Evolutionary conservation across 2,113 vertebrate genomes (phyloP).

Genomic region (Mugil cephalus): DNA sequence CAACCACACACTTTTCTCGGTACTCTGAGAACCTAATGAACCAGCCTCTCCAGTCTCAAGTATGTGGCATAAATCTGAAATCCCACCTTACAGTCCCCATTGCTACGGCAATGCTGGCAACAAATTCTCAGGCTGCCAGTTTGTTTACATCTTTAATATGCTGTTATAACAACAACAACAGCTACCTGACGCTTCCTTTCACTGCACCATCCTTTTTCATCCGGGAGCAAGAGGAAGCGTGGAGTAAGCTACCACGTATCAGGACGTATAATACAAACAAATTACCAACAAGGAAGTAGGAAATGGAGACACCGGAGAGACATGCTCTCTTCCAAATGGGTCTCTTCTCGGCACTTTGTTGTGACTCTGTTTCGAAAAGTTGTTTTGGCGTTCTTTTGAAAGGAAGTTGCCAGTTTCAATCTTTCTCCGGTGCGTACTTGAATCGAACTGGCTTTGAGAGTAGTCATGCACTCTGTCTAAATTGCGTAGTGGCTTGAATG

Average conservation of each 20-base stretch:
- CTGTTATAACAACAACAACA: conserved; percentile 47
- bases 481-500: conserved; percentile 26
- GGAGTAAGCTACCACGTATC: conserved; percentile 10
- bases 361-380: conserved; percentile 16
- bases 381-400: conserved; percentile 38
- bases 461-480: conserved; percentile 23
- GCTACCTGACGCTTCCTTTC: conserved; percentile 39
- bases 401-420: conserved; percentile 24
- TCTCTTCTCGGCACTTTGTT: conserved; percentile 30
- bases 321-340: conserved; percentile 12
- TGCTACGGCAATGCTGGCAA: conserved; percentile 13
- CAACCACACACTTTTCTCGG: conserved; percentile 14
- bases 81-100: conserved; percentile 26
- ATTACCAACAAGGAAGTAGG: conserved; percentile 18
- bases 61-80: conserved; percentile 24
- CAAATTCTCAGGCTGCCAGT: conserved; percentile 28
- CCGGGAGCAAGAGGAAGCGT: background rate
- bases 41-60: background rate
- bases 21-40: conserved; percentile 34
- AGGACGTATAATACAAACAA: conserved; percentile 45
- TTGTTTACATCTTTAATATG: conserved; percentile 52
- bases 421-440: conserved; percentile 20
- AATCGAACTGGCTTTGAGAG: conserved; percentile 38
- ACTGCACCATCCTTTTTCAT: conserved; percentile 37
- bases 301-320: conserved; percentile 25